These are phyloP conservation scores for Datnioides undecimradiatus DNA, from an alignment of 2,113 vertebrate genomes.

Conservation along the genomic window DNA sequence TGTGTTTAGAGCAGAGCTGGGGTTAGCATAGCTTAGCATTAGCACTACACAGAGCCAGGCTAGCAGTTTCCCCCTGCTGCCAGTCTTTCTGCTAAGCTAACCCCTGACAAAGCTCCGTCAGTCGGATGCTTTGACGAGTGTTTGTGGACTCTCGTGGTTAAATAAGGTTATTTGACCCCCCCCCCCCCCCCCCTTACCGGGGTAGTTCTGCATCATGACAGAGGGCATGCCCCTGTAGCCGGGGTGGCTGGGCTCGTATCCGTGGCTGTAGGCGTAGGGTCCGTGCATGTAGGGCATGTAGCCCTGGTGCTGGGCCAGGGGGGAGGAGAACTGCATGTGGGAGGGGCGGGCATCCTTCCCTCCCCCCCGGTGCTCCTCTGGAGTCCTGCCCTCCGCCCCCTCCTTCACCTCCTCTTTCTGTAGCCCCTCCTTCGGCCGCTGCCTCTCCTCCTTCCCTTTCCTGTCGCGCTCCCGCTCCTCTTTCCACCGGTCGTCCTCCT, in stretches of 20 bases:
- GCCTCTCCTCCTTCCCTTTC: constrained; percentile 91
- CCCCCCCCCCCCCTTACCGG: constrained; percentile 83
- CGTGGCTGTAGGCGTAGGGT: constrained; percentile 93
- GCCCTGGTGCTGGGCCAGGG: constrained; percentile 93
- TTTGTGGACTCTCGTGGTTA: no score
- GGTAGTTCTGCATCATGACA: constrained; percentile 99
- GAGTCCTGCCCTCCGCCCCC: constrained; percentile 83
- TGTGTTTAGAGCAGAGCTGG: no score
- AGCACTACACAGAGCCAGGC: no score
- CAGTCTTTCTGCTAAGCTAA: no score
- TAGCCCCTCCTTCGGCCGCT: constrained; percentile 85
- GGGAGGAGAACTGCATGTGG: constrained; percentile 93
- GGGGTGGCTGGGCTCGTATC: constrained; percentile 93
- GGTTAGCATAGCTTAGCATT: no score
- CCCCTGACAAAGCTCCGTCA: no score
- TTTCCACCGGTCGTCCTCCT: constrained; percentile 88
- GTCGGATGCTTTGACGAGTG: background rate
- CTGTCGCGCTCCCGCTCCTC: constrained; percentile 87
- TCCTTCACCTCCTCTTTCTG: constrained; percentile 93
- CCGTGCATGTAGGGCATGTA: constrained; percentile 98
- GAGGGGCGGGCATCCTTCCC: constrained; percentile 90
- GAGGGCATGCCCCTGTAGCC: constrained; percentile 95
- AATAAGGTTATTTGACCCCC: background rate
- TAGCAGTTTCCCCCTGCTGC: no score
- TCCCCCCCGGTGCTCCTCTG: constrained; percentile 88